Base-by-base conservation (phyloP, 2,797 vertebrate species). In the Oceanodroma leucorhoa region DNA sequence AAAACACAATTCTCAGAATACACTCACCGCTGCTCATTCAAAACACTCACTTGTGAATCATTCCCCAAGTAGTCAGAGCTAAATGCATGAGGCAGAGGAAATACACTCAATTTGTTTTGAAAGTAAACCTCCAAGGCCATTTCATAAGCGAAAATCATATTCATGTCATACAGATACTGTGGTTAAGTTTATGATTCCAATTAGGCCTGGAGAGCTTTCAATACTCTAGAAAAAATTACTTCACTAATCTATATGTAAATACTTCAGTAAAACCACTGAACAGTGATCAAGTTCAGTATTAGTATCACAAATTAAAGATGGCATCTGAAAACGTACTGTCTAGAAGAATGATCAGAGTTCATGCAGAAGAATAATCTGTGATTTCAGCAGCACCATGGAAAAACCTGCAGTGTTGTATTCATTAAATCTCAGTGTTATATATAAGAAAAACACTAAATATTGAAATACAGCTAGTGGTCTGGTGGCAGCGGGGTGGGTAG, bases 201-300 rank as follows among this genome's bases (percentile, higher is more conserved):
- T 97, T 97, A 96, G 95, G 87, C 93, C 85, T 14, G 55, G 90
- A 94, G 95, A 96, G 94, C 94, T 95, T 97, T 95, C 97, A 92
- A 50, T 89, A 96, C 90, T 89, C 77, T 30, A 61, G 62, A 73
- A 97, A 96, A 96, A 97, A 95, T 93, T 82, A 66, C 88, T 96
- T 93, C 83, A 90, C 93, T 97, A 97, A 96, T 97, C 95, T 97
- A 89, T 96, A 97, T 97, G 97, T 97, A 97, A 97, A 98, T 97
- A 97, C 92, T 97, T 97, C 94, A 95, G 90, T 95, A 97, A 98
- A 98, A 97, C 83, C 96, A 96, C 95, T 97, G 96, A 97, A 97
- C 88, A 38, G 94, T 96, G 96, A 97, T 97, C 72, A 94, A 87
- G 95, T 97, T 97, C 83, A 90, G 93, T 97, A 97, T 97, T 98